Percentiles rank a stretch among this genome's conserved stretches.
Evolutionary conservation across 2,888 invertebrate species (phyloP).

Genomic region (Drosophila antonietae): DNA sequence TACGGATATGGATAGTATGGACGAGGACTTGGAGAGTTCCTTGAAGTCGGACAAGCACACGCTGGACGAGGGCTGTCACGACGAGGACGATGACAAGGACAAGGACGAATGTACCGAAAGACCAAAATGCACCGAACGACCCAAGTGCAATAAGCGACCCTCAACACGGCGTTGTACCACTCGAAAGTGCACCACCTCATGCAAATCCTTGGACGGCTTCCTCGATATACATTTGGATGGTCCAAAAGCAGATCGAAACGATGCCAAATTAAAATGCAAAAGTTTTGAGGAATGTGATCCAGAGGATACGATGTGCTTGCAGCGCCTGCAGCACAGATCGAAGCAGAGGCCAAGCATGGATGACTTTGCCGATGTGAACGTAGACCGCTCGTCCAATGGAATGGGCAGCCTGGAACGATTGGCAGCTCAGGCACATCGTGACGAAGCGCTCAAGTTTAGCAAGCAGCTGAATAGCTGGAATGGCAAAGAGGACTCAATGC

Average conservation of each 20-base stretch:
- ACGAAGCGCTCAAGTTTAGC: slow-evolving; percentile 8
- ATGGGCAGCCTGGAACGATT: slow-evolving; percentile 32
- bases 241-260: background rate
- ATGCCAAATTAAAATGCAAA: slow-evolving; percentile 17
- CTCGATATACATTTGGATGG: slow-evolving; percentile 27
- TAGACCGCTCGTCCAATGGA: slow-evolving; percentile 3
- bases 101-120: slow-evolving; percentile 30
- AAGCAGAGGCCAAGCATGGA: slow-evolving; percentile 12
- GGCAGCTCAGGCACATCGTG: slow-evolving; percentile 26
- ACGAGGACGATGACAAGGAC: slow-evolving; percentile 54
- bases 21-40: slow-evolving; percentile 29
- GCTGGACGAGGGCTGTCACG: slow-evolving; percentile 35
- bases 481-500: slow-evolving; percentile 6
- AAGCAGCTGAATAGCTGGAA: slow-evolving; percentile 32
- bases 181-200: slow-evolving; percentile 7
- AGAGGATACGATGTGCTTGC: slow-evolving; percentile 51
- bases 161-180: slow-evolving; percentile 30
- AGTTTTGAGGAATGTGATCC: slow-evolving; percentile 45
- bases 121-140: slow-evolving; percentile 15
- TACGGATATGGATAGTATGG: slow-evolving; percentile 15
- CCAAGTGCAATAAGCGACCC: slow-evolving; percentile 40
- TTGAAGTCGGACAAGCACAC: slow-evolving; percentile 15
- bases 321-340: slow-evolving; percentile 24
- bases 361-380: slow-evolving; percentile 12
- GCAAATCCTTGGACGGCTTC: slow-evolving; percentile 25